Evolutionary conservation across 2,113 vertebrate species (phyloP).

Genomic region (Muntiacus muntjak): DNA sequence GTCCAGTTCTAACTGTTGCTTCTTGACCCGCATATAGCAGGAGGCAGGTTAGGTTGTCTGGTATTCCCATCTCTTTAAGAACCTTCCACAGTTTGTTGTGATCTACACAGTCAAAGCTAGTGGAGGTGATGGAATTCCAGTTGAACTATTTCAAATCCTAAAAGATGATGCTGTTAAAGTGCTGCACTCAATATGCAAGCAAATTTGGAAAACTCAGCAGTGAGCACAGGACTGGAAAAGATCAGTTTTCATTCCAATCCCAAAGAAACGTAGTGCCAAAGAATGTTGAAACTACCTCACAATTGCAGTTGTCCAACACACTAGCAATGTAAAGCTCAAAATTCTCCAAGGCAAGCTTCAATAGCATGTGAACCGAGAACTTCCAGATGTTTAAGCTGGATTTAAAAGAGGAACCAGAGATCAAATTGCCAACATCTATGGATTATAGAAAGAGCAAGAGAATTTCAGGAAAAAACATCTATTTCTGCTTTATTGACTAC

Average conservation of each 20-base stretch:
- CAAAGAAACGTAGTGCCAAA: neutral
- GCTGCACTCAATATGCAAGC: neutral
- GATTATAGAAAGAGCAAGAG: neutral
- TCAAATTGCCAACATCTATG: neutral
- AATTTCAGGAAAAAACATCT: neutral
- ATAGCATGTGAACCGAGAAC: neutral
- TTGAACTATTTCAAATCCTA: neutral
- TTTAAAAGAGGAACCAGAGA: neutral
- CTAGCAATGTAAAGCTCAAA: neutral
- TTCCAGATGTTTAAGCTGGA: neutral
- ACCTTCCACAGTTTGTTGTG: neutral
- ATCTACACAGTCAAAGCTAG: neutral
- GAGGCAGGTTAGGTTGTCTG: neutral
- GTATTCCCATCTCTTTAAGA: neutral
- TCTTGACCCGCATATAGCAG: neutral
- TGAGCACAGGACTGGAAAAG: neutral
- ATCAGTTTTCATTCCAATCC: neutral
- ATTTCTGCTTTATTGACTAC: neutral
- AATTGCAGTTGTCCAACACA: neutral
- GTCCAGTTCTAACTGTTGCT: neutral
- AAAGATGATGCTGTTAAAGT: neutral
- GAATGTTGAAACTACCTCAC: neutral
- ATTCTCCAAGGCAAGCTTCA: neutral
- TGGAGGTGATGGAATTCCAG: neutral
- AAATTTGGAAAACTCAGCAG: neutral